phyloP scores from a whole-genome alignment of 2,113 vertebrate genomes.

The Labeo catla region DNA sequence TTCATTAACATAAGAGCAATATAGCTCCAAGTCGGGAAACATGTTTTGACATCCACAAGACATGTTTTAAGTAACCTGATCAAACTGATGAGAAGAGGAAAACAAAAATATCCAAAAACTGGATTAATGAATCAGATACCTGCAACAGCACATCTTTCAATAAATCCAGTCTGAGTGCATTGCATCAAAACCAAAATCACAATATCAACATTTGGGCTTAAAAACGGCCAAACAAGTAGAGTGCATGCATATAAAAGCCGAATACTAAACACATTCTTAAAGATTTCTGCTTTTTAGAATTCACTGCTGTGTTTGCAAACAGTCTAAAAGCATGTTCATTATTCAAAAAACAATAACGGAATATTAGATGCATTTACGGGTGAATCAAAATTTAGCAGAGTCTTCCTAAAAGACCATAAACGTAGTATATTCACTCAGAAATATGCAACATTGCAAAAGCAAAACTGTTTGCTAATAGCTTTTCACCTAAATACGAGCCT shows the following conservation, averaged over 20 bases:
- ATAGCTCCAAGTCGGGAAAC: not conserved
- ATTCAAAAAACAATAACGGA: not conserved
- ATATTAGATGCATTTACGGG: not conserved
- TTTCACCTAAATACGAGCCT: not conserved
- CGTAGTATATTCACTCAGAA: not conserved
- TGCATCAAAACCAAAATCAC: not conserved
- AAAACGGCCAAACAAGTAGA: constrained; percentile 17
- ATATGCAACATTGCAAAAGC: not conserved
- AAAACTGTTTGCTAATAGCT: not conserved
- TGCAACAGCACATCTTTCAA: constrained; percentile 5
- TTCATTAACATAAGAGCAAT: constrained; percentile 12
- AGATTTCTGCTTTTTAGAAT: not conserved
- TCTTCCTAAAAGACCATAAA: not conserved
- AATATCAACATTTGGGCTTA: not conserved
- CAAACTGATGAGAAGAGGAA: constrained; percentile 20
- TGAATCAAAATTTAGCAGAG: not conserved
- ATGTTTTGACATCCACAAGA: constrained; percentile 20
- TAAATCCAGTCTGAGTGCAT: not conserved
- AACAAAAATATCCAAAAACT: constrained; percentile 6
- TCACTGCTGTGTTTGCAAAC: not conserved
- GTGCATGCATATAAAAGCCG: not conserved
- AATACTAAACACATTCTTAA: not conserved
- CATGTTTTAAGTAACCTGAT: not conserved
- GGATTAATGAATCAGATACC: not conserved
- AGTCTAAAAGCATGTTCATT: not conserved